Conservation (phyloP, 1,140 invertebrate genomes). For the Conus ventricosus region DNA sequence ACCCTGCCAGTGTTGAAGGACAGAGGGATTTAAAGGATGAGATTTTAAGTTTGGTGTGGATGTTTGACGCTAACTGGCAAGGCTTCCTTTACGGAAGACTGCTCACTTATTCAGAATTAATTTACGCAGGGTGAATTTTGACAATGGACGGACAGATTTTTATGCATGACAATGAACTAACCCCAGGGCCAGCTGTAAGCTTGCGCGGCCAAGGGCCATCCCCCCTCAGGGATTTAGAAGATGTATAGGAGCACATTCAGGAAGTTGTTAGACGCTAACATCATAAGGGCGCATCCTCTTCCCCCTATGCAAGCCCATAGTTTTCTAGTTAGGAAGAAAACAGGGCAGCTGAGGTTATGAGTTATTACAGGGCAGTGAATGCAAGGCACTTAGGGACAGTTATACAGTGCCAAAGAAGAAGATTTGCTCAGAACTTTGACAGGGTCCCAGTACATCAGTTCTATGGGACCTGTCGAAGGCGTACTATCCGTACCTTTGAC, state of each 20-base stretch:
- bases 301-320: neutral
- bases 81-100: neutral
- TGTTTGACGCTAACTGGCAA: neutral
- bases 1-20: neutral
- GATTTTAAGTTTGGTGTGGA: neutral
- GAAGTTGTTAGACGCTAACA: too few species aligned
- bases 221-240: neutral
- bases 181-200: neutral
- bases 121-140: neutral
- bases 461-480: constrained; percentile 13
- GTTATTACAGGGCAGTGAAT: constrained; percentile 3
- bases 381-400: neutral
- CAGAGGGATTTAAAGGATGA: neutral
- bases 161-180: neutral
- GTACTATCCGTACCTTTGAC: constrained; percentile 16
- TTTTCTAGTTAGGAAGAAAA: neutral
- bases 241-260: neutral
- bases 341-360: neutral
- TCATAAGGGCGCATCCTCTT: neutral
- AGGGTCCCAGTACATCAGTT: neutral
- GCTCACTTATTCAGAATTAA: neutral
- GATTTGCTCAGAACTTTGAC: neutral
- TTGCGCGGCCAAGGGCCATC: neutral
- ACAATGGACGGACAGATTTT: neutral
- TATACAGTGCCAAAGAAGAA: constrained; percentile 5